Evolutionary conservation across 2,113 vertebrate species (phyloP).

Genomic region (Actinemys pallida): DNA sequence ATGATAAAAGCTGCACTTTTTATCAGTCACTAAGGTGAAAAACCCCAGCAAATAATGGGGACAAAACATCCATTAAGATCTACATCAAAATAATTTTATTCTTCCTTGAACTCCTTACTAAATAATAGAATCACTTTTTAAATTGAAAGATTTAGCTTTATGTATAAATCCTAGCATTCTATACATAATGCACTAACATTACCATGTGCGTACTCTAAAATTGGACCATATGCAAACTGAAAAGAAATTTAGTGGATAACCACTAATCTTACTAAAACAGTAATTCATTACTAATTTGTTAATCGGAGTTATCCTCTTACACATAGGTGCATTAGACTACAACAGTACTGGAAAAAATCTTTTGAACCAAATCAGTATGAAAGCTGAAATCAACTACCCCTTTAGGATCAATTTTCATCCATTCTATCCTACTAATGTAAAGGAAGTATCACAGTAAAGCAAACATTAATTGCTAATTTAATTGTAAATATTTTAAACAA

Average conservation of each 20-base stretch:
- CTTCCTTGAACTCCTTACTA: no score
- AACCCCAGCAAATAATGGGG: neutral
- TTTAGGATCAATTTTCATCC: neutral
- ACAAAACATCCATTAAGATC: neutral
- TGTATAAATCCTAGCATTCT: neutral
- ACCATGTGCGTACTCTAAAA: neutral
- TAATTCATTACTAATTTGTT: conserved; percentile 55
- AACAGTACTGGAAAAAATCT: conserved; percentile 17
- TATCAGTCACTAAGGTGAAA: neutral
- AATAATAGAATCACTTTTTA: neutral
- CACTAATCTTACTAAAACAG: conserved; percentile 48
- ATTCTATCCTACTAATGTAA: neutral
- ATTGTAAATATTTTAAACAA: neutral
- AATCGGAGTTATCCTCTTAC: conserved; percentile 64
- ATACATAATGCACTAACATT: neutral
- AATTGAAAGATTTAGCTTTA: neutral
- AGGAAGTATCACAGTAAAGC: neutral
- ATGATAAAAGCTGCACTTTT: neutral
- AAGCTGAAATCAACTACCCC: conserved; percentile 18
- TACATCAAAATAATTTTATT: no score
- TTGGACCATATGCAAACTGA: neutral
- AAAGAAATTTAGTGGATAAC: neutral
- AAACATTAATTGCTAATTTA: neutral
- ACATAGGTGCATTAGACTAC: conserved; percentile 7
- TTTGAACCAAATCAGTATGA: neutral